Conservation (phyloP, 2,888 invertebrate species). For the Maniola hyperantus region DNA sequence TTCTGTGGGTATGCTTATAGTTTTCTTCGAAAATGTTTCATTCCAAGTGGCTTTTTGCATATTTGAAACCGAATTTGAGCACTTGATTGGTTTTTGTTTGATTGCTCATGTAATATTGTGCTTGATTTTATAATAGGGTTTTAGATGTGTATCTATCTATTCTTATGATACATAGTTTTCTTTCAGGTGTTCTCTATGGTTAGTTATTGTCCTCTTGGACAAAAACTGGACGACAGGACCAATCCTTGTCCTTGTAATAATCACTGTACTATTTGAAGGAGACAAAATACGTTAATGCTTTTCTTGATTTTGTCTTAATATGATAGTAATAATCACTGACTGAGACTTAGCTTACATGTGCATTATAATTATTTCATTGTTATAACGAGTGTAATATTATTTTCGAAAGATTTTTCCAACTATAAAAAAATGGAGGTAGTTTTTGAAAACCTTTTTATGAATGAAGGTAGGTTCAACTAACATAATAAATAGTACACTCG, state of each 20-base stretch:
- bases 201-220: background rate
- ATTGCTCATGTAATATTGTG: background rate
- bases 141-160: background rate
- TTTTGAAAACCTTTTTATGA: background rate
- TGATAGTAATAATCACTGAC: background rate
- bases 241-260: background rate
- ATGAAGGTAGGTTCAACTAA: background rate
- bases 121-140: conserved; percentile 1
- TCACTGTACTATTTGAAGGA: too few species aligned
- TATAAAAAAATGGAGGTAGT: background rate
- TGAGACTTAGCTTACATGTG: background rate
- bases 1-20: background rate
- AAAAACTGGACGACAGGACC: background rate
- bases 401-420: background rate
- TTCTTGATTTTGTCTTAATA: background rate
- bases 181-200: background rate
- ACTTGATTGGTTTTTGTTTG: background rate
- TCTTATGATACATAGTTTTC: background rate
- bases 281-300: background rate
- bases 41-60: background rate
- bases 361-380: background rate
- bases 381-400: background rate
- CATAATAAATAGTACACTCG: conserved; percentile 45
- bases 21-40: background rate
- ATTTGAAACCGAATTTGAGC: background rate